Percentiles rank a stretch among this genome's conserved stretches.
Evolutionary conservation across 2,797 vertebrate species (phyloP).

Genomic region (Brachymystax lenok): DNA sequence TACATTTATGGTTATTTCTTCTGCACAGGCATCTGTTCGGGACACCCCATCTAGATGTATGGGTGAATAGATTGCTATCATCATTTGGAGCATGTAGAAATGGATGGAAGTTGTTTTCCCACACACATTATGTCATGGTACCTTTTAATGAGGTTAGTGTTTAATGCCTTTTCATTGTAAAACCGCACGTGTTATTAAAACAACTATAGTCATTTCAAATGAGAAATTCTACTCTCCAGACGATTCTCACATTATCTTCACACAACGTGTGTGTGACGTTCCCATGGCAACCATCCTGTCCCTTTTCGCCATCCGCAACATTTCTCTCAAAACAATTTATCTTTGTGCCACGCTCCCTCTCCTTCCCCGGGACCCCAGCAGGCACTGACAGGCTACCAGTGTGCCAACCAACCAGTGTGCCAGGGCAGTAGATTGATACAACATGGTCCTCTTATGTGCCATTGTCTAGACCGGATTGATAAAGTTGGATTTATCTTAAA

Average conservation of each 20-base stretch:
- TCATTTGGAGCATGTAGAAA: not conserved
- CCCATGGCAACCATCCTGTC: not conserved
- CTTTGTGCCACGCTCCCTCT: not conserved
- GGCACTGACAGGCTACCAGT: conserved; percentile 2
- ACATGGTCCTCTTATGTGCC: not conserved
- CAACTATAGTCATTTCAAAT: not conserved
- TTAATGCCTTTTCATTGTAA: not conserved
- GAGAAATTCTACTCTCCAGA: not conserved
- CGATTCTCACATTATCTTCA: not conserved
- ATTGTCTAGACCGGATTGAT: conserved; percentile 23
- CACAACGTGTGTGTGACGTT: not conserved
- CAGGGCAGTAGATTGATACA: conserved; percentile 1
- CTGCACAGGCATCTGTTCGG: too few species aligned
- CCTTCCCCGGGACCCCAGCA: conserved; percentile 16
- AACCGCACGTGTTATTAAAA: not conserved
- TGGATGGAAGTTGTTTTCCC: not conserved
- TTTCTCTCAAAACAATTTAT: not conserved
- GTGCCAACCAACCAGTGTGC: conserved; percentile 27
- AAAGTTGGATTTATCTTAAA: not conserved
- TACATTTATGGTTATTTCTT: not conserved
- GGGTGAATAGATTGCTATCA: not conserved
- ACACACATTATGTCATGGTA: not conserved
- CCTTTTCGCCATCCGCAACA: not conserved
- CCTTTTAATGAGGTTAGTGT: not conserved
- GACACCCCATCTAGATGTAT: not conserved